Base-by-base conservation (phyloP, 53 echinoderm and acorn worm species). In the Zoroaster sp. region DNA sequence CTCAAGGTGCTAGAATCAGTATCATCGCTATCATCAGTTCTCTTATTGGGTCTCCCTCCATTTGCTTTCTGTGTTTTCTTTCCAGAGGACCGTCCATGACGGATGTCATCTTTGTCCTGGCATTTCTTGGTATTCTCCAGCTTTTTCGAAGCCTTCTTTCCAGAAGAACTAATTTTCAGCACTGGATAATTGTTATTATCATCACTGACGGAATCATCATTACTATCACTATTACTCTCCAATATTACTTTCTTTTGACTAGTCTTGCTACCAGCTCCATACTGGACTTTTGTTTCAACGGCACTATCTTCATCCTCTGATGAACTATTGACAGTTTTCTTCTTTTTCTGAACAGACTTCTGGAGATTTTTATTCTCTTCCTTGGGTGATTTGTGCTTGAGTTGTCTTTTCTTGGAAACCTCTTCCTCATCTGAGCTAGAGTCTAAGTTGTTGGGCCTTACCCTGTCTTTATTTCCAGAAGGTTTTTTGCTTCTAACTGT, bases 271-370 rank as follows among this genome's bases (percentile, higher is more conserved):
- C 47, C 17, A 1, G n/a, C 69, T 55, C 39, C 34, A 7, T 7
- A 21, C 17, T 82, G 30, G 21, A 67, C 66, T 25, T 66, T 30
- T 9, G 32, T 32, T 68, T 69, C 71, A 4, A 21, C 33, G 20
- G 35, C 72, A 87, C 59, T 75, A 18, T 44, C 63, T 17, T 86
- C 87, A 15, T 63, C 75, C 30, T 75, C 87, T 42, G 87, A 87
- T n/a, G 87, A 75, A 21, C 28, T 42, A 20, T n/a, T 83, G 28
- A 52, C 15, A 10, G 23, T 72, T 72, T 49, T 86, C 51, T 47
- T 49, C 51, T 39, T 70, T 47, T 10, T 51, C 18, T 35, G 18
- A 1, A 5, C 25, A 17, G 67, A 68, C 8, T 21, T 72, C 38
- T 72, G 37, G 37, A 25, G 32, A n/a, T n/a, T n/a, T n/a, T n/a